These are phyloP conservation scores for Cnemophilus loriae DNA, from an alignment of 2,113 vertebrate species.

Conservation along the genomic window DNA sequence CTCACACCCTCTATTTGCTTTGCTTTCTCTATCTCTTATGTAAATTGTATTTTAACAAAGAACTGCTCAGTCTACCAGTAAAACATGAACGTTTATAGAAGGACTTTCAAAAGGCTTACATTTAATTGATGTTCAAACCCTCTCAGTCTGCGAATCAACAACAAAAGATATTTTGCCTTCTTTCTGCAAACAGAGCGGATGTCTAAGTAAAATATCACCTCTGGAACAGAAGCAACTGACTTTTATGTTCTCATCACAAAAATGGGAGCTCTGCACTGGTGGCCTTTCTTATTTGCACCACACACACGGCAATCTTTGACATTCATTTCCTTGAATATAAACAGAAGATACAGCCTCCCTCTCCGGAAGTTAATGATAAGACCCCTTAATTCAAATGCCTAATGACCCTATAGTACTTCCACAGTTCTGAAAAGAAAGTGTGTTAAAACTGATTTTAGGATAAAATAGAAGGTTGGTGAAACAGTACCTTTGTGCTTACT, in stretches of 20 bases:
- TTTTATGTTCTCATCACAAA: constrained; percentile 72
- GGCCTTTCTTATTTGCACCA: constrained; percentile 73
- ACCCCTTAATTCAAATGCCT: constrained; percentile 45
- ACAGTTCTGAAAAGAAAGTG: constrained; percentile 13
- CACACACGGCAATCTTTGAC: constrained; percentile 70
- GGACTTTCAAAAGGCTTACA: constrained; percentile 22
- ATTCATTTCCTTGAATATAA: constrained; percentile 73
- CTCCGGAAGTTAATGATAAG: constrained; percentile 68
- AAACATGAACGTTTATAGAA: constrained; percentile 36
- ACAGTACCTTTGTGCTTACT: neutral
- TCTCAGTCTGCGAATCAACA: constrained; percentile 55
- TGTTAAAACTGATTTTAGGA: constrained; percentile 35
- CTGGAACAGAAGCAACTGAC: constrained; percentile 65
- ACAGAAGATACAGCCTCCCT: constrained; percentile 68
- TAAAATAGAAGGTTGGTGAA: constrained; percentile 7
- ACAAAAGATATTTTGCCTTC: constrained; percentile 59
- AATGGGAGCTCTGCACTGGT: constrained; percentile 70
- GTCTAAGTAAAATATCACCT: constrained; percentile 67
- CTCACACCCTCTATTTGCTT: neutral
- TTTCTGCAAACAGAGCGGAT: constrained; percentile 61
- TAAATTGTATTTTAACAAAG: constrained; percentile 38
- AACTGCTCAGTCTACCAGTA: constrained; percentile 19
- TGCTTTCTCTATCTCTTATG: constrained; percentile 17
- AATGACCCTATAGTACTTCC: constrained; percentile 38
- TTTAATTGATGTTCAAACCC: constrained; percentile 39